These are phyloP conservation scores for Agonopterix arenella DNA, from an alignment of 2,888 invertebrate genomes.

Conservation along the genomic window DNA sequence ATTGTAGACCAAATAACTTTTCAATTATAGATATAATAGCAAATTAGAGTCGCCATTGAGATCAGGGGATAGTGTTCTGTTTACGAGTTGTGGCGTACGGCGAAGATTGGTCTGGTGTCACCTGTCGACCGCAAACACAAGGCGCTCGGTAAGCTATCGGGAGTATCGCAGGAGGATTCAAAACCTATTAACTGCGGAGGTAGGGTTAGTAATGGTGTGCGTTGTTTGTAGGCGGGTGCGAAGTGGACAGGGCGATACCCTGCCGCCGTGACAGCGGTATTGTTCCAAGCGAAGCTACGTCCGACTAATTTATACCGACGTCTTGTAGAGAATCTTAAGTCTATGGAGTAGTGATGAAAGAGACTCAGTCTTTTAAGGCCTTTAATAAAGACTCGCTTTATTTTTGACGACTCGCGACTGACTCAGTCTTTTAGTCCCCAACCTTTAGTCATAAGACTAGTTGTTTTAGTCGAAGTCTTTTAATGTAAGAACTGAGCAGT, in stretches of 20 bases:
- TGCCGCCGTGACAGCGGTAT: constrained; percentile 64
- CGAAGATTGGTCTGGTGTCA: constrained; percentile 59
- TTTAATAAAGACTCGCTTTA: too few species aligned
- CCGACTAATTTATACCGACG: constrained; percentile 56
- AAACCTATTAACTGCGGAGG: constrained; percentile 18
- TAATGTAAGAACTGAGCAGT: too few species aligned
- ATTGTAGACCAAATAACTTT: neutral
- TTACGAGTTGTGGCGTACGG: constrained; percentile 41
- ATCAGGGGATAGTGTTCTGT: constrained; percentile 52
- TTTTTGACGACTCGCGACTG: too few species aligned
- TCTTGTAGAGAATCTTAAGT: too few species aligned
- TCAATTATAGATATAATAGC: constrained; percentile 32
- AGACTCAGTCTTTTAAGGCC: too few species aligned
- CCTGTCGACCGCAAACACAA: constrained; percentile 62
- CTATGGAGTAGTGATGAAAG: too few species aligned
- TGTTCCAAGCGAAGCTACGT: constrained; percentile 51
- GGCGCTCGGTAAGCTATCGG: constrained; percentile 23
- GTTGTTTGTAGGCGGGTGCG: constrained; percentile 22
- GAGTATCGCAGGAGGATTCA: constrained; percentile 24
- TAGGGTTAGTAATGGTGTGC: constrained; percentile 24
- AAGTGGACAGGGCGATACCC: constrained; percentile 50
- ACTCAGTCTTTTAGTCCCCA: too few species aligned
- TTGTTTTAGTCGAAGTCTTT: too few species aligned
- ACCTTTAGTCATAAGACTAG: too few species aligned
- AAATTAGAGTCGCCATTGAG: constrained; percentile 46